Percentiles rank a stretch among this genome's conserved stretches.
phyloP scores from a whole-genome alignment of 1,140 invertebrate species.

The Bathynomus jamesi region DNA sequence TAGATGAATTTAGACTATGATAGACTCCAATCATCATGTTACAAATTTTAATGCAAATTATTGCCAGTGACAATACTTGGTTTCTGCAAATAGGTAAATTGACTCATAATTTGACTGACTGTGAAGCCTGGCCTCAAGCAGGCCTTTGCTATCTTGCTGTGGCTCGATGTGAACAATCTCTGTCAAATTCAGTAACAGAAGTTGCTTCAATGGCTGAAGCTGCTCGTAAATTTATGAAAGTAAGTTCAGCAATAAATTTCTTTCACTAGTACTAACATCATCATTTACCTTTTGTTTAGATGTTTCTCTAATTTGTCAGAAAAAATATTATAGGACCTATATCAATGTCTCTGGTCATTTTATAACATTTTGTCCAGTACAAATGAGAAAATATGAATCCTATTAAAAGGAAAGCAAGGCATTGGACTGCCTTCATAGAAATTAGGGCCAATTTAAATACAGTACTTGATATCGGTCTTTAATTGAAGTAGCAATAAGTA shows the following conservation, averaged over 20 bases:
- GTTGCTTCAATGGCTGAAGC: slow-evolving; percentile 29
- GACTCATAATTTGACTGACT: slow-evolving; percentile 25
- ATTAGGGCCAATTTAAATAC: no score
- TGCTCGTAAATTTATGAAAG: slow-evolving; percentile 30
- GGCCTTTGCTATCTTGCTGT: slow-evolving; percentile 33
- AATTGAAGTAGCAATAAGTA: no score
- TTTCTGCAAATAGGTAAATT: slow-evolving; percentile 19
- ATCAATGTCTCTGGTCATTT: background rate
- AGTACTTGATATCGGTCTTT: no score
- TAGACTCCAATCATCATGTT: background rate
- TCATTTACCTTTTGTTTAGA: no score
- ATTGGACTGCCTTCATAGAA: background rate
- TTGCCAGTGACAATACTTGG: background rate
- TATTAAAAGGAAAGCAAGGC: background rate
- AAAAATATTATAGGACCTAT: background rate
- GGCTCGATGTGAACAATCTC: slow-evolving; percentile 26
- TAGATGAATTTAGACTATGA: background rate
- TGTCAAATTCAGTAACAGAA: slow-evolving; percentile 28
- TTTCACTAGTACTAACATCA: no score
- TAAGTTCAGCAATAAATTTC: background rate
- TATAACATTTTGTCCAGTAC: background rate
- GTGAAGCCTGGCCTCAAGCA: slow-evolving; percentile 33
- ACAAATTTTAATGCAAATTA: background rate
- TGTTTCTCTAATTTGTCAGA: no score
- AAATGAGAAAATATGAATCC: background rate